Evolutionary conservation across 2,888 invertebrate genomes (phyloP), one percentile per base, ranked within the genome.

Genomic region (Phrixothrix hirtus): DNA sequence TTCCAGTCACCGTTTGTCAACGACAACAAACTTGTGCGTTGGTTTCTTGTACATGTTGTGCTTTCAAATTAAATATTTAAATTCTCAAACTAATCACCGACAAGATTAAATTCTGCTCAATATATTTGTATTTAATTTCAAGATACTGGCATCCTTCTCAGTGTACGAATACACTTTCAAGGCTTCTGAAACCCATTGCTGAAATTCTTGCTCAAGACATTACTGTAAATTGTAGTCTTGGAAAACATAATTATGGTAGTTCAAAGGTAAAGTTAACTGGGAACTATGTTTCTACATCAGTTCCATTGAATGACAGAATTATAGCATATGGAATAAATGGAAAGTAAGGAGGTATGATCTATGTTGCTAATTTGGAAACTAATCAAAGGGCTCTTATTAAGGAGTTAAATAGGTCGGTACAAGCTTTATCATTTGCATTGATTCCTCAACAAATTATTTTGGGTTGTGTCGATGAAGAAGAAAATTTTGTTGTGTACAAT

Each of bases 221-320:
- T n/a, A 81, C 83, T 45, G 82, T 92, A 17, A 79, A 84, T 47
- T 86, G 88, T 25, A 87, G 84, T 46, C 79, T 85, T 4, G 89
- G 88, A 7, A 83, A 79, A 44, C 89, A 89, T 67, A 84, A 85
- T 65, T 88, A 88, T 67, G 92, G 92, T 32, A 90, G 90, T 71
- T 93, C 92, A 0, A 90, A 93, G 78, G 91, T 96, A 14, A 94
- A 93, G 71, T 83, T 94, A 31, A 89, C 88, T 96, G 96, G 96
- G 95, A 95, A 72, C 83, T 88, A 34, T 86, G 88, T 65, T 89
- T 89, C 70, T 93, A 94, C 67, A 81, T 86, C 95, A 6, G 87
- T 93, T 30, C 95, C 96, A 74, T 84, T 88, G 66, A 85, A 85
- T 68, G 90, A 91, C 46, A 87, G 88, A 68, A 90, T 89, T 74